Percentiles rank a stretch among this genome's conserved stretches.
phyloP scores from a whole-genome alignment of 2,888 invertebrate species.

The Tetranychus truncatus region DNA sequence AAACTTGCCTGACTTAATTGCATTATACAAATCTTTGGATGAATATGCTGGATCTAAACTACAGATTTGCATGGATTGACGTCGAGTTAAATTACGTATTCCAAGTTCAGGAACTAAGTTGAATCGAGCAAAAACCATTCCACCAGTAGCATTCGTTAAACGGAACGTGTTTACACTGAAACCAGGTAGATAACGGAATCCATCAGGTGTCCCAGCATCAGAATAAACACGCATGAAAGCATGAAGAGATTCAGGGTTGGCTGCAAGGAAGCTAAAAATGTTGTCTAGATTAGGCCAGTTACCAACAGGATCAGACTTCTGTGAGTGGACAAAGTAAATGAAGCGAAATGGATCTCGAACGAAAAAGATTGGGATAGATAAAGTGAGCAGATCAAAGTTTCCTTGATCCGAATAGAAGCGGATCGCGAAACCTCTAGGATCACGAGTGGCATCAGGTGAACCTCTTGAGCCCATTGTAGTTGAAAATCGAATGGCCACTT shows the following conservation, averaged over 20 bases:
- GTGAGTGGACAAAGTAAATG: conserved; percentile 87
- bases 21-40: conserved; percentile 70
- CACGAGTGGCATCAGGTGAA: conserved; percentile 71
- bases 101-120: conserved; percentile 66
- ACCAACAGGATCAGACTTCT: conserved; percentile 76
- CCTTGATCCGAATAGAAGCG: conserved; percentile 86
- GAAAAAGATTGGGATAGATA: conserved; percentile 79
- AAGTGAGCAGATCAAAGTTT: conserved; percentile 69
- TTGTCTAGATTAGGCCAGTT: conserved; percentile 71
- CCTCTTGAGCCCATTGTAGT: conserved; percentile 66
- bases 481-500: conserved; percentile 59
- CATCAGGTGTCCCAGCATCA: conserved; percentile 82
- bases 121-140: conserved; percentile 70
- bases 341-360: conserved; percentile 73
- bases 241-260: conserved; percentile 70
- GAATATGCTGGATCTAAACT: conserved; percentile 63
- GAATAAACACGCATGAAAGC: conserved; percentile 65
- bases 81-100: conserved; percentile 54
- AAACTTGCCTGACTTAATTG: conserved; percentile 48
- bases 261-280: conserved; percentile 85
- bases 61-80: conserved; percentile 38
- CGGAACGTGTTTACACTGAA: conserved; percentile 89
- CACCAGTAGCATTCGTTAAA: conserved; percentile 51
- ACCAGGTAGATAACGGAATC: conserved; percentile 80
- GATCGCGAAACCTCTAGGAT: conserved; percentile 76